Evolutionary conservation across 2,888 invertebrate genomes (phyloP), one percentile per base, ranked within the genome.

Genomic region (Metopia argyrocephala): DNA sequence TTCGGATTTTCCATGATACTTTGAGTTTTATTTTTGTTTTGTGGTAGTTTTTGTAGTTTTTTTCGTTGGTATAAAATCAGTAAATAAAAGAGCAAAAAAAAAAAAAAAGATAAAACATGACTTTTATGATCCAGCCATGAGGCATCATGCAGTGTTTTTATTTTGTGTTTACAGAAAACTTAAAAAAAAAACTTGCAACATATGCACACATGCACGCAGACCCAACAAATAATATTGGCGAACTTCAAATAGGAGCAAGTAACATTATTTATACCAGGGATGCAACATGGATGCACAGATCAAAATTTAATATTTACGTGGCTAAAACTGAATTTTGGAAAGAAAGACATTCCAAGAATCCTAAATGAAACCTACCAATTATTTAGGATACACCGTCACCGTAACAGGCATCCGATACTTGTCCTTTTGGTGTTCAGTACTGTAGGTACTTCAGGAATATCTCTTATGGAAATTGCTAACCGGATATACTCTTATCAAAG

Each of bases 81-180:
- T 70, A 76, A 64, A 76, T 61, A 71, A 69, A 61, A 68, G 23
- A 31, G 12, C 3, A 0, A 38, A 15, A 38, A 38, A 31, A 38
- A 38, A 38, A 15, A 38, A 48, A 57, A 48, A 46, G 45, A 27
- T 52, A 71, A 59, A 71, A 71, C 52, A 65, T 21, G 54, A 46
- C 28, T 65, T 78, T 65, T 78, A 78, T 78, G 65, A 61, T 78
- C 65, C 46, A 38, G 59, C 70, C 71, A 71, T 65, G 57, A 78
- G 71, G 65, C 78, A 78, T 71, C 59, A 61, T 71, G 59, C 65
- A 71, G 71, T 50, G 59, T 78, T 78, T 66, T 71, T 78, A 66
- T 65, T 46, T 52, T 66, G 50, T 27, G 18, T 61, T 52, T 66
- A 21, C 12, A 2, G 28, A 45, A 62, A 20, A 15, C 6, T 38